Evolutionary conservation across 23 tunicate genomes (phyloP), one percentile per base, ranked within the genome.

Genomic region (Halocynthia aurantium): DNA sequence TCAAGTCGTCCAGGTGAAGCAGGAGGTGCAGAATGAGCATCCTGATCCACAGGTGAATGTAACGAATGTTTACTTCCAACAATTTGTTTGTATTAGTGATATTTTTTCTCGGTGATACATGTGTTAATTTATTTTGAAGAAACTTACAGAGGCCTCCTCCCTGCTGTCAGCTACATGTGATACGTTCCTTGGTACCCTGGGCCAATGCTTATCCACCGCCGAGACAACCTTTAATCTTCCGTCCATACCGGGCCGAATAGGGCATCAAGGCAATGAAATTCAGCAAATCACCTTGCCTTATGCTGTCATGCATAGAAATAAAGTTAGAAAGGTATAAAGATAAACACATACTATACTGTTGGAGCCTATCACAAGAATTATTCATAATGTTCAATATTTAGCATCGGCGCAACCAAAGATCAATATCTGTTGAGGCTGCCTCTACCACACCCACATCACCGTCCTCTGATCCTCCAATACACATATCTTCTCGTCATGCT

Each of bases 101-200:
- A 17, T 17, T 68, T 68, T 68, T 12, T 68, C 22, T 12, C 22
- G 5, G 2, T 15, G 21, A 68, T n/a, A 21, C 18, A 68, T 17
- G 22, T 12, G 4, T 68, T 2, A 2, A 10, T 62, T 77, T 15
- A 5, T 77, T 77, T n/a, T 7, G 7, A 65, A 88, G 94, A 67
- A 52, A 22, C 54, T 91, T 7, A 71, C 87, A 13, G 98, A 93
- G 19, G 80, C 87, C 0, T 77, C 89, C 50, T 62, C 78, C 10
- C 51, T 93, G n/a, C 83, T 93, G 12, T 83, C 94, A 5, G 74
- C 86, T 6, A 87, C 93, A 8, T 93, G 98, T 73, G 93, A 93
- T 70, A 93, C 98, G 13, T 93, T 93, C 77, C 83, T 93, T 21
- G 78, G 84, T 49, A 70, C 94, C 8, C 53, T 93, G 57, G 82